These are phyloP conservation scores for Reticulitermes speratus DNA, from an alignment of 1,140 invertebrate genomes.

Conservation along the genomic window DNA sequence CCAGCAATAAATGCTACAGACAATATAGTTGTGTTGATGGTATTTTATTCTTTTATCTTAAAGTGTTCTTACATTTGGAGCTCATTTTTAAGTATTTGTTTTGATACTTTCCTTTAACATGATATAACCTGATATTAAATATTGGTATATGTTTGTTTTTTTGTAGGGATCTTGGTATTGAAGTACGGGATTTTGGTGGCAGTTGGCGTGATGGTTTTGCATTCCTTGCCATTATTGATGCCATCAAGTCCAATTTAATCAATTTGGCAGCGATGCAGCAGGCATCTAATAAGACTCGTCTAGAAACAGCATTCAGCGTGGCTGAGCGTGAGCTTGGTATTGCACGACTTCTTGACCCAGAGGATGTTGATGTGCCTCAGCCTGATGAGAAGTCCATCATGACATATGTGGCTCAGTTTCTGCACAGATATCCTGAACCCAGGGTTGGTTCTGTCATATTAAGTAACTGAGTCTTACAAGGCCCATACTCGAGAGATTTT, in stretches of 20 bases:
- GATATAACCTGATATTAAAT: no score
- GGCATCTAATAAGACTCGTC: conserved; percentile 73
- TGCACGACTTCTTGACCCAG: conserved; percentile 87
- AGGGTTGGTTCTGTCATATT: conserved; percentile 35
- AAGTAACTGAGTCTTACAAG: not conserved
- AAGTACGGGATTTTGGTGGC: conserved; percentile 92
- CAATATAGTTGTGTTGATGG: no score
- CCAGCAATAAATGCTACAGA: no score
- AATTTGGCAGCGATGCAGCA: conserved; percentile 79
- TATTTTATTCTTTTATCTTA: no score
- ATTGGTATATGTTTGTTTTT: not conserved
- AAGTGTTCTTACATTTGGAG: no score
- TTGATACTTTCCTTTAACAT: no score
- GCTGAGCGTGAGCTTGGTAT: conserved; percentile 93
- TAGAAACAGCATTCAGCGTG: conserved; percentile 92
- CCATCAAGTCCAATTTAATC: conserved; percentile 90
- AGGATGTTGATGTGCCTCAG: conserved; percentile 95
- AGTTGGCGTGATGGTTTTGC: conserved; percentile 97
- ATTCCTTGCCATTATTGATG: conserved; percentile 94
- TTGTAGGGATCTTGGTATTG: conserved; percentile 77
- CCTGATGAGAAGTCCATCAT: conserved; percentile 99
- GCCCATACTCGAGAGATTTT: not conserved
- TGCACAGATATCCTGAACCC: conserved; percentile 91
- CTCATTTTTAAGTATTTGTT: no score
- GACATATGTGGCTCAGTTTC: conserved; percentile 99